Conservation (phyloP, 2,888 invertebrate species). For the Sinhomidia bicolor region DNA sequence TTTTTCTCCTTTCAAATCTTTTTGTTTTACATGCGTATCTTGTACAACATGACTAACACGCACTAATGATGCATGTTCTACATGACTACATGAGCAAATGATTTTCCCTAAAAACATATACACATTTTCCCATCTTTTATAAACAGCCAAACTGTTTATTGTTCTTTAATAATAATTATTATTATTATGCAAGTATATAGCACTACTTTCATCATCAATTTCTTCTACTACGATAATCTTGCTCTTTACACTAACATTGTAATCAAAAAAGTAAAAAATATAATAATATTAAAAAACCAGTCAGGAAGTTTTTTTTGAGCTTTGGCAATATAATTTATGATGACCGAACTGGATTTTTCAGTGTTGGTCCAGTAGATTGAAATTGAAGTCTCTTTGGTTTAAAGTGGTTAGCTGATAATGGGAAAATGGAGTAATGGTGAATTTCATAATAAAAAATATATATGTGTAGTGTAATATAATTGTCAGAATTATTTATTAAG, state of each 20-base stretch:
- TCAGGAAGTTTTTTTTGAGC: constrained; percentile 2
- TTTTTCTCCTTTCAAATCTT: constrained; percentile 9
- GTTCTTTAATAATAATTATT: constrained; percentile 12
- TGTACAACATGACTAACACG: constrained; percentile 40
- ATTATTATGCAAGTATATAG: no score
- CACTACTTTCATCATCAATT: neutral
- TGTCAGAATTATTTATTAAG: constrained; percentile 16
- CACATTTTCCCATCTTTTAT: constrained; percentile 18
- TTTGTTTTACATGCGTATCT: constrained; percentile 38
- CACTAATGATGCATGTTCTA: constrained; percentile 42
- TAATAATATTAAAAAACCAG: constrained; percentile 23
- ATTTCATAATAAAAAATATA: neutral
- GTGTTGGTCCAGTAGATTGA: neutral
- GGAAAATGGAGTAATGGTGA: constrained; percentile 13
- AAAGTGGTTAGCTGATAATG: neutral
- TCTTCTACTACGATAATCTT: neutral
- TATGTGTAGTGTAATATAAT: constrained; percentile 14
- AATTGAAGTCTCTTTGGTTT: neutral
- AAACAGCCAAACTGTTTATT: constrained; percentile 26
- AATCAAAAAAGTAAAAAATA: constrained; percentile 28
- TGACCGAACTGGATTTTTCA: constrained; percentile 9
- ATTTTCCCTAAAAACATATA: neutral
- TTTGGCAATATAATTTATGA: constrained; percentile 37
- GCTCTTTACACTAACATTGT: constrained; percentile 28
- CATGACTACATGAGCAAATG: constrained; percentile 34